phyloP scores from a whole-genome alignment of 2,888 invertebrate species.

The Hypomecis atomaria region DNA sequence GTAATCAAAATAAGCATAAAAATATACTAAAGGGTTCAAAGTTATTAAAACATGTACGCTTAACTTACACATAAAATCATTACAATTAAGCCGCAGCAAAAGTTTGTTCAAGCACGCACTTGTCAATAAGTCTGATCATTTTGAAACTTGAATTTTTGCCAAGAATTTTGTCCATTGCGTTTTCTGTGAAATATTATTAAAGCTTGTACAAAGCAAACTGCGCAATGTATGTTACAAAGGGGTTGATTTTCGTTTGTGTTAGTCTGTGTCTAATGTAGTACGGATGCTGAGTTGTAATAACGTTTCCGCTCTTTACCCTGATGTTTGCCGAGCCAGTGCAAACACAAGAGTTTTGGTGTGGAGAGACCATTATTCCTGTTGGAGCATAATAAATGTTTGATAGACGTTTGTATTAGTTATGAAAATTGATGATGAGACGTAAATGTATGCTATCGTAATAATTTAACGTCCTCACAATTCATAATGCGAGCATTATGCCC shows the following conservation, averaged over 20 bases:
- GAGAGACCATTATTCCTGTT: slow-evolving; percentile 55
- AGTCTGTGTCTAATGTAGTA: slow-evolving; percentile 39
- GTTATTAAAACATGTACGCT: slow-evolving; percentile 25
- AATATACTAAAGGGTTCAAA: not conserved
- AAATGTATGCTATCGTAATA: not conserved
- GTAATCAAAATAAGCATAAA: not conserved
- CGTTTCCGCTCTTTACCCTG: slow-evolving; percentile 76
- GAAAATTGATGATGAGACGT: slow-evolving; percentile 1
- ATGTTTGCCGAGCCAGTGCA: slow-evolving; percentile 75
- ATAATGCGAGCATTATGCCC: too few relatives aligned
- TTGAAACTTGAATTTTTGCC: not conserved
- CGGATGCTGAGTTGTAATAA: slow-evolving; percentile 68
- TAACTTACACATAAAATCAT: slow-evolving; percentile 57
- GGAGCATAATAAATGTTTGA: slow-evolving; percentile 52
- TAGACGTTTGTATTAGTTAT: slow-evolving; percentile 34
- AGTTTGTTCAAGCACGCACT: slow-evolving; percentile 56
- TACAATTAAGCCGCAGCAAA: slow-evolving; percentile 59
- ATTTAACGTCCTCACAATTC: too few relatives aligned
- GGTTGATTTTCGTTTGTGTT: slow-evolving; percentile 1
- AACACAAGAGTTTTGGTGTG: slow-evolving; percentile 63
- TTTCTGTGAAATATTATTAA: not conserved
- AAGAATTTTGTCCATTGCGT: slow-evolving; percentile 36
- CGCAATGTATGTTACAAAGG: slow-evolving; percentile 41
- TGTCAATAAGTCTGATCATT: slow-evolving; percentile 35
- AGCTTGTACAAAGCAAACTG: not conserved